phyloP scores from a whole-genome alignment of 2,113 vertebrate species.

The Chascanopsetta lugubris region DNA sequence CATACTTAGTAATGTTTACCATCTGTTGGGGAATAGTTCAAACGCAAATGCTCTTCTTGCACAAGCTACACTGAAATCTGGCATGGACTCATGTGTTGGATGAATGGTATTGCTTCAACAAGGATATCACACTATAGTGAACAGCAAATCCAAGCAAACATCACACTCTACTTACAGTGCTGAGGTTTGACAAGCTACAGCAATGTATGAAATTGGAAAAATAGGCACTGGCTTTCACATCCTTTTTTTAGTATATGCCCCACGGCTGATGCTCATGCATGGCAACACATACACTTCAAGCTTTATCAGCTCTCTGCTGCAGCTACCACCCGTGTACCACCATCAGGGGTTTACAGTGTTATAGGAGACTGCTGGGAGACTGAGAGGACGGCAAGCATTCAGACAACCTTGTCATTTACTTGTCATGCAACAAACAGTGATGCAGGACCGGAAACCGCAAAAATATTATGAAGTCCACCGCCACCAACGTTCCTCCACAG shows the following conservation, averaged over 20 bases:
- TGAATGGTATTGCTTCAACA: background rate
- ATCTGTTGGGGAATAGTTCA: background rate
- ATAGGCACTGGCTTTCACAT: too few relatives aligned
- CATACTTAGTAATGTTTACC: background rate
- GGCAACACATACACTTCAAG: background rate
- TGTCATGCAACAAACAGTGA: too few relatives aligned
- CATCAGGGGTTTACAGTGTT: too few relatives aligned
- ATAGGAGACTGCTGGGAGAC: too few relatives aligned
- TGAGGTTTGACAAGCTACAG: background rate
- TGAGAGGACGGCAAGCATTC: too few relatives aligned
- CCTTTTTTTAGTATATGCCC: too few relatives aligned
- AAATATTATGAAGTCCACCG: too few relatives aligned
- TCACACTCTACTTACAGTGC: slow-evolving; percentile 2
- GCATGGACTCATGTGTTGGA: background rate
- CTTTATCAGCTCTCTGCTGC: background rate
- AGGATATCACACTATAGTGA: background rate
- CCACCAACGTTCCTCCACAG: too few relatives aligned
- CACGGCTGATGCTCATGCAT: too few relatives aligned
- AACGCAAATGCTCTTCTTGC: background rate
- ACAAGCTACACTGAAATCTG: background rate
- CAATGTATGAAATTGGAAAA: too few relatives aligned
- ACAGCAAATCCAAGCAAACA: background rate
- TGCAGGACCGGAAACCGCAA: too few relatives aligned
- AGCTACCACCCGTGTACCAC: background rate
- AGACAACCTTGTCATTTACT: too few relatives aligned